Conservation (phyloP, 1,140 invertebrate genomes). For the Chymomyza costata region DNA sequence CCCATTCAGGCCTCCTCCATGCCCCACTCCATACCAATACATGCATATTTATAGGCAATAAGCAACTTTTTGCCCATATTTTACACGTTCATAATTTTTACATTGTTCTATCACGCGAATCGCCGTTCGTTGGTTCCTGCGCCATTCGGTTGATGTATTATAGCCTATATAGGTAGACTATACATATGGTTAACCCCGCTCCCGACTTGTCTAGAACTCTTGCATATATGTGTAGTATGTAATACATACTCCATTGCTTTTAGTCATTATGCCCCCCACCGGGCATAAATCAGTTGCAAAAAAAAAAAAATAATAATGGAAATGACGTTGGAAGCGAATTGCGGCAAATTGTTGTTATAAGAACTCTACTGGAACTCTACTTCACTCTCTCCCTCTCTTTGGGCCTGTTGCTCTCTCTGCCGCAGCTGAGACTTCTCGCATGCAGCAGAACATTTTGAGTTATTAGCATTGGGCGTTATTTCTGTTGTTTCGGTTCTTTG, state of each 20-base stretch:
- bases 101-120: conserved; percentile 71
- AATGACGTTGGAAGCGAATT: conserved; percentile 33
- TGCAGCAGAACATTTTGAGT: conserved; percentile 69
- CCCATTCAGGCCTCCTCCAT: conserved; percentile 3
- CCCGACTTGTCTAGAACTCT: conserved; percentile 3
- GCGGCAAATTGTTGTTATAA: conserved; percentile 8
- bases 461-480: conserved; percentile 51
- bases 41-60: conserved; percentile 59
- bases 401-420: neutral
- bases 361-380: conserved; percentile 6
- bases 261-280: conserved; percentile 51
- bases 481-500: conserved; percentile 44
- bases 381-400: conserved; percentile 13
- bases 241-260: conserved; percentile 68
- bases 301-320: too few relatives aligned
- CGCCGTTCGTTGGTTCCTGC: conserved; percentile 38
- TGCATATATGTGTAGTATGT: conserved; percentile 29
- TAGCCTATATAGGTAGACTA: conserved; percentile 23
- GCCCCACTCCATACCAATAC: conserved; percentile 2
- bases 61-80: conserved; percentile 53
- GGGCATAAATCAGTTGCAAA: conserved; percentile 63
- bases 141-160: conserved; percentile 27
- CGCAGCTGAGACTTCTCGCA: conserved; percentile 45
- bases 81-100: conserved; percentile 66
- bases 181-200: conserved; percentile 12